Conservation (phyloP, 2,888 invertebrate genomes). For the Cephonodes hylas region DNA sequence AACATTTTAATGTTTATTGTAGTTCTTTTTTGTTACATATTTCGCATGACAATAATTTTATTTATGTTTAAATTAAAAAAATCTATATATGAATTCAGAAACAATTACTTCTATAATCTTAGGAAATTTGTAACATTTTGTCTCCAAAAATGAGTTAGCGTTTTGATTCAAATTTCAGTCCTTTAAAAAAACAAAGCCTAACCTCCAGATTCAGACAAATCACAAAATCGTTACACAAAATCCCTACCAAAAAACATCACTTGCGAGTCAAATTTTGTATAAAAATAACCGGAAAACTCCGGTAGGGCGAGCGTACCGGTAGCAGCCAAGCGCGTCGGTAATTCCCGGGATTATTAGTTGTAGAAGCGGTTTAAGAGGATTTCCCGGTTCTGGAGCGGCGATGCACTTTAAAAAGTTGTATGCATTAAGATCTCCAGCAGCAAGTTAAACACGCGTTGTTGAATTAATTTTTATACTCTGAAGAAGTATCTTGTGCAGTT, state of each 20-base stretch:
- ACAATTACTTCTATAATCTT: no score
- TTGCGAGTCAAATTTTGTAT: no score
- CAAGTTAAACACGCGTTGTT: not conserved
- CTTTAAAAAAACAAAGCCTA: no score
- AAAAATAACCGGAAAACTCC: conserved; percentile 32
- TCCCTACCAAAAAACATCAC: not conserved
- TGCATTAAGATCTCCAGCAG: not conserved
- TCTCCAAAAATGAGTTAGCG: no score
- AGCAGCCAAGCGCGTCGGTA: conserved; percentile 27
- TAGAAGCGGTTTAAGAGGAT: conserved; percentile 28
- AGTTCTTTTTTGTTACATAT: no score
- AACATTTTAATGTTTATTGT: no score
- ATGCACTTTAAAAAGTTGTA: not conserved
- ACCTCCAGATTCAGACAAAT: not conserved
- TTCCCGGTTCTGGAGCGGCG: conserved; percentile 11
- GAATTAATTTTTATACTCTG: not conserved
- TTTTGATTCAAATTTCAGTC: no score
- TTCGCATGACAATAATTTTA: no score
- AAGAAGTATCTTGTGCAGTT: not conserved
- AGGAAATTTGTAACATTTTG: no score
- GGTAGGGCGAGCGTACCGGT: conserved; percentile 27
- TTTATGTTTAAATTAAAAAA: no score
- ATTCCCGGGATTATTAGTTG: conserved; percentile 40
- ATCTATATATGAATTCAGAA: no score
- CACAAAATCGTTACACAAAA: not conserved